Percentiles rank a stretch among this genome's conserved stretches.
These are phyloP conservation scores for Ethmia dodecea DNA, from an alignment of 2,888 invertebrate species.

Conservation along the genomic window DNA sequence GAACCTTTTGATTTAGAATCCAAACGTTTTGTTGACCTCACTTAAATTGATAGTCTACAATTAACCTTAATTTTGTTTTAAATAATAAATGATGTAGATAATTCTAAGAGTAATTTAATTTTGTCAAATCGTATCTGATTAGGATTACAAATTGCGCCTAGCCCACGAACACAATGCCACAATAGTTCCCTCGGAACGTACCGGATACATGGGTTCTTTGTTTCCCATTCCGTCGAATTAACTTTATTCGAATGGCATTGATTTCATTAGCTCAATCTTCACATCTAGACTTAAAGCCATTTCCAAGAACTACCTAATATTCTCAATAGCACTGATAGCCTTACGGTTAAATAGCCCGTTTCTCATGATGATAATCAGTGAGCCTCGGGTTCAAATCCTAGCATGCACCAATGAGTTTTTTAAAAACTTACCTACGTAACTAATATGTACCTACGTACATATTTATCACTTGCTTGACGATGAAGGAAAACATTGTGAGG, in stretches of 20 bases:
- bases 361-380: too few relatives aligned
- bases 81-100: too few relatives aligned
- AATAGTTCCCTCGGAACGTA: constrained; percentile 36
- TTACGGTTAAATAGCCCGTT: too few relatives aligned
- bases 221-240: constrained; percentile 29
- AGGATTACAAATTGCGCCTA: constrained; percentile 41
- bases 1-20: not conserved
- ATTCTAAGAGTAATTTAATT: too few relatives aligned
- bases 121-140: constrained; percentile 38
- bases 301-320: too few relatives aligned
- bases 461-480: too few relatives aligned
- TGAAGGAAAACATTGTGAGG: too few relatives aligned
- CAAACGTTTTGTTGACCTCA: not conserved
- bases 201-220: constrained; percentile 38
- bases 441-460: too few relatives aligned
- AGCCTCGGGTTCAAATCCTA: too few relatives aligned
- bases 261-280: constrained; percentile 14
- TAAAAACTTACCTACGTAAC: too few relatives aligned
- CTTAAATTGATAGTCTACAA: not conserved
- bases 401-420: too few relatives aligned
- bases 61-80: constrained; percentile 4
- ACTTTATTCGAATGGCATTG: constrained; percentile 26
- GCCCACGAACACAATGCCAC: constrained; percentile 37
- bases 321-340: too few relatives aligned
- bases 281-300: not conserved